Conservation (phyloP, 2,888 invertebrate genomes). For the Ctena decussata region DNA sequence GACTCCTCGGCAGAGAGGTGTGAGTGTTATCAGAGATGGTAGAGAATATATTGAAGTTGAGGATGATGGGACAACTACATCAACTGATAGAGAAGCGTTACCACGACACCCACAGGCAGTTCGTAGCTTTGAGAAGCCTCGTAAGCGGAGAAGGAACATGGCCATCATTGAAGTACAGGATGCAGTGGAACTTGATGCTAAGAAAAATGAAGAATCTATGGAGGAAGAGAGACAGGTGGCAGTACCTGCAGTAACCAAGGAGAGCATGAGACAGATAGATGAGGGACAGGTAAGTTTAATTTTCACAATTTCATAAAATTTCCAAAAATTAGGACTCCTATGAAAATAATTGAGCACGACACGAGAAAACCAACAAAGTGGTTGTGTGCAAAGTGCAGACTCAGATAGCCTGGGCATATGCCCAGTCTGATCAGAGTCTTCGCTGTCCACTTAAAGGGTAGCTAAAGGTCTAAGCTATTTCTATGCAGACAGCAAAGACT, state of each 20-base stretch:
- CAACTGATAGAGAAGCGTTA: neutral
- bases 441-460: too few relatives aligned
- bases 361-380: too few relatives aligned
- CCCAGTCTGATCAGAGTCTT: too few relatives aligned
- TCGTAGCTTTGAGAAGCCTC: slow-evolving; percentile 41
- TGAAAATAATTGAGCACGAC: too few relatives aligned
- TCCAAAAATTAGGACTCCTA: too few relatives aligned
- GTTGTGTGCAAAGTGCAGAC: too few relatives aligned
- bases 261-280: slow-evolving; percentile 70
- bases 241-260: slow-evolving; percentile 70
- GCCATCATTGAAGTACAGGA: slow-evolving; percentile 82
- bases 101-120: slow-evolving; percentile 2
- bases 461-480: too few relatives aligned
- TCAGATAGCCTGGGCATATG: too few relatives aligned
- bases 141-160: slow-evolving; percentile 56
- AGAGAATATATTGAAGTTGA: slow-evolving; percentile 62
- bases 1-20: slow-evolving; percentile 53
- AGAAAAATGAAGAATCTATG: slow-evolving; percentile 65
- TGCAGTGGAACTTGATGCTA: slow-evolving; percentile 73
- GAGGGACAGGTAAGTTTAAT: slow-evolving; percentile 81
- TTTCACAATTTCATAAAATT: too few relatives aligned
- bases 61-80: slow-evolving; percentile 42
- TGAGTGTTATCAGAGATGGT: slow-evolving; percentile 53
- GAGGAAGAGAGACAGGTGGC: slow-evolving; percentile 73
- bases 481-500: too few relatives aligned